phyloP scores from a whole-genome alignment of 2,888 invertebrate genomes.

The Folsomia candida region DNA sequence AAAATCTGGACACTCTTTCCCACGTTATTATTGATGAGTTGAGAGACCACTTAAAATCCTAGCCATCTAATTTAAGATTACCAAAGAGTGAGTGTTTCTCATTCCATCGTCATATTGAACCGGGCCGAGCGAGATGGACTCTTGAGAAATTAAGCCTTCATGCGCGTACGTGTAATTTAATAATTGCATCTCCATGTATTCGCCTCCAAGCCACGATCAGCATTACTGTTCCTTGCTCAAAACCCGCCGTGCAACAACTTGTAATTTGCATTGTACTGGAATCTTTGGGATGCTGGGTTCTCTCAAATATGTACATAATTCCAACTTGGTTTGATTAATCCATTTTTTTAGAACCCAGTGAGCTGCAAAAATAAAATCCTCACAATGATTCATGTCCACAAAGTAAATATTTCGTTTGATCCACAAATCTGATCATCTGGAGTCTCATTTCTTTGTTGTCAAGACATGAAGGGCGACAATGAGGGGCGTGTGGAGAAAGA shows the following conservation, averaged over 20 bases:
- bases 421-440: too few species aligned
- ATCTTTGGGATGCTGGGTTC: too few species aligned
- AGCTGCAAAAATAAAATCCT: too few species aligned
- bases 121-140: neutral
- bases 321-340: too few species aligned
- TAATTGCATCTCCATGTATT: constrained; percentile 15
- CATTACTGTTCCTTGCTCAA: constrained; percentile 1
- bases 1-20: constrained; percentile 4
- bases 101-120: constrained; percentile 8
- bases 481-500: neutral
- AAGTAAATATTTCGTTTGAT: too few species aligned
- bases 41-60: constrained; percentile 5
- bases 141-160: constrained; percentile 11
- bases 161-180: constrained; percentile 9
- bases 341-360: too few species aligned
- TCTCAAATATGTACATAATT: too few species aligned
- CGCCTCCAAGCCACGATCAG: constrained; percentile 8
- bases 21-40: constrained; percentile 18
- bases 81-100: neutral
- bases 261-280: too few species aligned
- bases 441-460: too few species aligned
- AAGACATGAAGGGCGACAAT: neutral
- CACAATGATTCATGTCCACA: too few species aligned
- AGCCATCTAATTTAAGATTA: constrained; percentile 5
- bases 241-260: too few species aligned